Conservation (phyloP, 2,797 vertebrate species). For the Platalea minor region DNA sequence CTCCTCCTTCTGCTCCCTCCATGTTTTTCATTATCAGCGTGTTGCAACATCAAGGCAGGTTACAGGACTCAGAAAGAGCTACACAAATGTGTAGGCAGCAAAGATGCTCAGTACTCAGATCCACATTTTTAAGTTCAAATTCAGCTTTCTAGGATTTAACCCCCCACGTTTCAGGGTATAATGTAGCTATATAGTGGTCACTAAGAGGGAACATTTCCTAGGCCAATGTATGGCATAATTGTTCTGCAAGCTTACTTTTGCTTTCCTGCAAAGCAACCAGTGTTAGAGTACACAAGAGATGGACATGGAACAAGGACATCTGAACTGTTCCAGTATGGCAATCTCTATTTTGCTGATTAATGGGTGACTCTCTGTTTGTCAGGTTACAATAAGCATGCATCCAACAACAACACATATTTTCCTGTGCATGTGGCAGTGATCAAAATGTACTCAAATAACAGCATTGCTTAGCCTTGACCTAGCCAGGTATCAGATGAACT, state of each 20-base stretch:
- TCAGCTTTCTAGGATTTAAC: not conserved
- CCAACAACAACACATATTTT: not conserved
- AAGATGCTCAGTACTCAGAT: not conserved
- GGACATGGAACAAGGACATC: not conserved
- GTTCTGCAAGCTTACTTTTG: not conserved
- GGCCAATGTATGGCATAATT: not conserved
- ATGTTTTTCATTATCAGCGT: not conserved
- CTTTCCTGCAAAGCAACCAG: not conserved
- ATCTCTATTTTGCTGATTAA: not conserved
- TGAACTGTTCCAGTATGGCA: not conserved
- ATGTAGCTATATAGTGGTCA: not conserved
- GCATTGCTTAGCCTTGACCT: not conserved
- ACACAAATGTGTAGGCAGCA: not conserved
- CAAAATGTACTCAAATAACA: not conserved
- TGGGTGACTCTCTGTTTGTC: not conserved
- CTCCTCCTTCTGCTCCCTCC: not conserved
- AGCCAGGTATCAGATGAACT: not conserved
- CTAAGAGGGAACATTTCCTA: not conserved
- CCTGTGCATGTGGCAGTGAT: fast-evolving
- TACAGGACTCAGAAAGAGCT: not conserved
- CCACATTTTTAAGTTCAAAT: not conserved
- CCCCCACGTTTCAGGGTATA: not conserved
- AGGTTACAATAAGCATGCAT: fast-evolving
- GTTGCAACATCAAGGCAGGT: not conserved
- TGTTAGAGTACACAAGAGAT: not conserved